A percentile compares a stretch with the other conserved stretches of the same genome.
Evolutionary conservation across 1,140 invertebrate species (phyloP).

Genomic region (Penaeus indicus): DNA sequence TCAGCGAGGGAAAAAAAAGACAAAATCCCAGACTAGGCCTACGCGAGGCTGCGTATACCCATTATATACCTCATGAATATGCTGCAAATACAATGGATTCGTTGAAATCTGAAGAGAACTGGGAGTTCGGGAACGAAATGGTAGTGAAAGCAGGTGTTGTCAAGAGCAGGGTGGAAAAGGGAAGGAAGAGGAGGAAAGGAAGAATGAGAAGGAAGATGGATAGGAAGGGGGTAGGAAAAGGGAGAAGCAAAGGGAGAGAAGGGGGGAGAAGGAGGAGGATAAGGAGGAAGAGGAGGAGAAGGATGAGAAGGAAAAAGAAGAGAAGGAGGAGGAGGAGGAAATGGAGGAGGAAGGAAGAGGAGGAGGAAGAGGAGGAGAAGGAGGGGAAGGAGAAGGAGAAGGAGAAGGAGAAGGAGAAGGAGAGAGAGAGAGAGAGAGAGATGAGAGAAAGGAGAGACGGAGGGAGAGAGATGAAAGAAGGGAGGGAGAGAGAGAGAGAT

Average conservation of each 20-base stretch:
- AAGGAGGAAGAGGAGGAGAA: slow-evolving; percentile 7
- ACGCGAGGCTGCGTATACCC: too few relatives aligned
- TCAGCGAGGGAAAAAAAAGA: too few relatives aligned
- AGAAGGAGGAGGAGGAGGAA: not conserved
- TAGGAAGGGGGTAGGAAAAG: not conserved
- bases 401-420: not conserved
- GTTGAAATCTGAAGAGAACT: too few relatives aligned
- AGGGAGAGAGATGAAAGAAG: too few relatives aligned
- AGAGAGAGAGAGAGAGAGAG: too few relatives aligned
- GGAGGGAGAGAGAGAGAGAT: too few relatives aligned
- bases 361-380: not conserved
- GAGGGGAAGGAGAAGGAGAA: not conserved
- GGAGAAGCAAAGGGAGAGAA: not conserved
- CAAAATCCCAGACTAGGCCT: too few relatives aligned
- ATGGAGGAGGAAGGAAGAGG: not conserved
- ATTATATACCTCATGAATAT: too few relatives aligned
- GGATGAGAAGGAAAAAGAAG: not conserved
- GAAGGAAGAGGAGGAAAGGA: not conserved
- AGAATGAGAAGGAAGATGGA: not conserved
- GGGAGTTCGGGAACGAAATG: too few relatives aligned
- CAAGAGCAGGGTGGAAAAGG: not conserved
- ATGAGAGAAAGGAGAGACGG: too few relatives aligned
- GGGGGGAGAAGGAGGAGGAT: not conserved
- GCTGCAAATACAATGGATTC: too few relatives aligned
- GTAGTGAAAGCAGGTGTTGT: too few relatives aligned